Evolutionary conservation across 30 jellyfish, hydroid and myxozoan species (phyloP), one percentile per base, ranked within the genome.

Genomic region (Sanderia malayensis): DNA sequence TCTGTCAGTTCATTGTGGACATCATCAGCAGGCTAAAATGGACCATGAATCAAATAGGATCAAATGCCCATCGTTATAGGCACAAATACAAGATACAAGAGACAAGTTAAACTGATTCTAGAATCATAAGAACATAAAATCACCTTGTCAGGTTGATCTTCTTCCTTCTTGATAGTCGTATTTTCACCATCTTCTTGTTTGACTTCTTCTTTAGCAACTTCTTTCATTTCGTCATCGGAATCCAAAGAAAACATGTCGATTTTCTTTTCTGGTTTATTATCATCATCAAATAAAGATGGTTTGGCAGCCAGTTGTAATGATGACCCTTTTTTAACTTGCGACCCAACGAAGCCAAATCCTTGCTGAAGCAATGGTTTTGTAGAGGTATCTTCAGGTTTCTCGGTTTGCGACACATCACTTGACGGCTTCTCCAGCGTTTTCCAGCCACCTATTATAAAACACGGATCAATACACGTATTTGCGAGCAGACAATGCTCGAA

Each of bases 401-500:
- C 26, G 21, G 1, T 25, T 26, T 27, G 44, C 22, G 58, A 44
- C 17, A 47, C 71, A 8, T 57, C 71, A 23, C 1, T 28, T n/a
- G 72, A 47, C 0, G 44, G 26, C 2, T 59, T 46, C 23, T 30
- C 62, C 2, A 70, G 57, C 52, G 73, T 69, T 58, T 68, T 70
- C 92, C 84, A 69, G 45, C 92, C 92, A 7, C 84, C 83, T 37
- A 65, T 67, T 29, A 33, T 45, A n/a, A n/a, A n/a, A n/a, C n/a
- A n/a, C n/a, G n/a, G n/a, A n/a, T n/a, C n/a, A n/a, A n/a, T n/a
- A n/a, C n/a, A n/a, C n/a, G n/a, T n/a, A n/a, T n/a, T n/a, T n/a
- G n/a, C n/a, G n/a, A n/a, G n/a, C n/a, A n/a, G n/a, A n/a, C n/a
- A n/a, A n/a, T n/a, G n/a, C n/a, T n/a, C n/a, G n/a, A n/a, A n/a